Base-by-base conservation (phyloP, 2,888 invertebrate genomes). In the Epirrhoe alternata region DNA sequence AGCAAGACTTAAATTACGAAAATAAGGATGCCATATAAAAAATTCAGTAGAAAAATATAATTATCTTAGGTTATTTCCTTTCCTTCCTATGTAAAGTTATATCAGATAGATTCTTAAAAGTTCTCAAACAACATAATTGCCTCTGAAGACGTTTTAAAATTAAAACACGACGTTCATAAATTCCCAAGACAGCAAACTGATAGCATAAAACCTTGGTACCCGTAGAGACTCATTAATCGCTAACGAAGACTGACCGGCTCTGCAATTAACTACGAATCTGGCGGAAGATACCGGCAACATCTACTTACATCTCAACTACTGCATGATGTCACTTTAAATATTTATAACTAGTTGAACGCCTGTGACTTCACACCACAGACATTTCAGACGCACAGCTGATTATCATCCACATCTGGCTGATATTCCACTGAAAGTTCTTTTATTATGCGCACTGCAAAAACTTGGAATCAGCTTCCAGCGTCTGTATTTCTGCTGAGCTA, bases 301-400 rank as follows among this genome's bases (percentile, higher is more conserved):
- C 69, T 73, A 66, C 74, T 71, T 70, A 54, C 38, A 74, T 72
- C 72, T 69, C 62, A 60, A 61, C 72, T 67, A 70, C 69, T 24
- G 24, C 1, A 24, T 78, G 77, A 81, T 79, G 69, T 81, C 80
- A 80, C 68, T 66, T 42, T 66, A 64, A 54, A 68, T 69, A 74
- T 75, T 70, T 73, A 69, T 72, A 69, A 70, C 62, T 67, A 53
- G 63, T 71, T 73, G 73, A 78, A 75, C 77, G 71, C 69, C 42
- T 12, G 2, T 12, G 38, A 42, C 38, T 38, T 38, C 12, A 38
- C 3, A 1, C 35, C n/a, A n/a, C n/a, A n/a, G n/a, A n/a, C n/a
- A n/a, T n/a, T n/a, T n/a, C n/a, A n/a, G n/a, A n/a, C n/a, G n/a
- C n/a, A n/a, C n/a, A n/a, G n/a, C n/a, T n/a, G n/a, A n/a, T n/a